phyloP scores from a whole-genome alignment of 2,113 vertebrate genomes.

The Barbus barbus region DNA sequence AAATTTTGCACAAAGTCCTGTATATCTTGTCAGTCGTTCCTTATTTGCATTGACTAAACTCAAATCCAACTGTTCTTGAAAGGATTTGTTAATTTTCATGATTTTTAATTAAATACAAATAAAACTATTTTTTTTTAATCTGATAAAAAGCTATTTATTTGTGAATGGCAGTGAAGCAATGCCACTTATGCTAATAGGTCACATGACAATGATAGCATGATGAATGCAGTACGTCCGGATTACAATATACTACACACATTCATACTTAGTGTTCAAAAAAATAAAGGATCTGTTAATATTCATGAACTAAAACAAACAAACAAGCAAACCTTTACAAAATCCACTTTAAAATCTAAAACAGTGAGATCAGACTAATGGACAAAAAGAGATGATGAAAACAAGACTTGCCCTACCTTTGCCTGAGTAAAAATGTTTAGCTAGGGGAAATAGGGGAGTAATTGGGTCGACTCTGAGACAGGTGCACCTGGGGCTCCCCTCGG shows the following conservation, averaged over 20 bases:
- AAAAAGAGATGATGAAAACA: constrained; percentile 20
- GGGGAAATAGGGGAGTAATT: constrained; percentile 65
- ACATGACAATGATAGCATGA: background rate
- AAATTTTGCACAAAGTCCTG: background rate
- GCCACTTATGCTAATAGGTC: background rate
- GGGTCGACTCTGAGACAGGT: constrained; percentile 51
- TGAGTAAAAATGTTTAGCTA: constrained; percentile 60
- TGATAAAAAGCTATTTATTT: no score
- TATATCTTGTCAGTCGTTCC: background rate
- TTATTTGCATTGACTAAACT: background rate
- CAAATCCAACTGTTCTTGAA: background rate
- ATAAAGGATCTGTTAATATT: background rate
- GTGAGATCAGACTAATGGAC: constrained; percentile 25
- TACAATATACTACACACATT: background rate
- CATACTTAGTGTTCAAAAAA: background rate
- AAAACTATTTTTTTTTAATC: no score
- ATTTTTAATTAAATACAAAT: no score
- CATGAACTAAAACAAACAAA: no score
- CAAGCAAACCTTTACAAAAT: no score
- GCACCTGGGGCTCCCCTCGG: constrained; percentile 57
- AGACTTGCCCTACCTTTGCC: constrained; percentile 15
- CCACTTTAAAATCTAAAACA: constrained; percentile 21
- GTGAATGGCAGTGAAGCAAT: background rate
- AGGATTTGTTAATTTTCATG: background rate
- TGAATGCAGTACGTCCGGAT: background rate